Percentiles rank a stretch among this genome's conserved stretches.
Evolutionary conservation across 2,113 vertebrate species (phyloP).

Genomic region (Campylomormyrus numenius): DNA sequence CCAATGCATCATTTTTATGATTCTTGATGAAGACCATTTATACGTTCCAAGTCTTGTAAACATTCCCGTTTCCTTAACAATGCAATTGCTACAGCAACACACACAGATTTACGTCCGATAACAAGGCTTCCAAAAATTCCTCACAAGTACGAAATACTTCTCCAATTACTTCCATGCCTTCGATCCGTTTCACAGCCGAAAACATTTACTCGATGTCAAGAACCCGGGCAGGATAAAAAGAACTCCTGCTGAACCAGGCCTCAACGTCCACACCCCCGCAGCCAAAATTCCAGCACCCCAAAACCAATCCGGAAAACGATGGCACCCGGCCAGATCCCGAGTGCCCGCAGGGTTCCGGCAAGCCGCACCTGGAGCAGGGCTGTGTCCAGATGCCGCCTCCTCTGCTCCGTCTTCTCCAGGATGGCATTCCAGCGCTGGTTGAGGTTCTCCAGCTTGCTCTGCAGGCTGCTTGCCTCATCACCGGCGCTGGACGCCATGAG

Average conservation of each 20-base stretch:
- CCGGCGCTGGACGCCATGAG: slow-evolving; percentile 83
- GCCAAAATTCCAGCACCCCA: slow-evolving; percentile 16
- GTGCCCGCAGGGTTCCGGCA: background rate
- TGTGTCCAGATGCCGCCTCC: slow-evolving; percentile 80
- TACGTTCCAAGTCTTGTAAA: background rate
- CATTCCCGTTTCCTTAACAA: slow-evolving; percentile 10
- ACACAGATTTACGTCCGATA: slow-evolving; percentile 13
- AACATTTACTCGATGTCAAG: slow-evolving; percentile 20
- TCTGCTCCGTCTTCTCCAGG: slow-evolving; percentile 79
- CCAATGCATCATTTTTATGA: background rate
- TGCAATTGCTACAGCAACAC: background rate
- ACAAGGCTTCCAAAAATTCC: slow-evolving; percentile 8
- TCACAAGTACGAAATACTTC: slow-evolving; percentile 6
- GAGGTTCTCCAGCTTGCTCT: slow-evolving; percentile 80
- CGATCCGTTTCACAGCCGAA: slow-evolving; percentile 16
- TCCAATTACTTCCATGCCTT: slow-evolving; percentile 12
- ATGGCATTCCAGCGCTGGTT: slow-evolving; percentile 85
- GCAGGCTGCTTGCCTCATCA: slow-evolving; percentile 85
- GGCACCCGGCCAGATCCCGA: background rate
- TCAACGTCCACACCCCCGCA: slow-evolving; percentile 12
- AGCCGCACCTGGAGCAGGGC: slow-evolving; percentile 81
- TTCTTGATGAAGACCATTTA: background rate
- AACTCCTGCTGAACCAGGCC: background rate
- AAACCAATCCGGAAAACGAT: slow-evolving; percentile 31
- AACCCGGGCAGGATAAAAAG: slow-evolving; percentile 26